Conservation (phyloP, 2,113 vertebrate species). For the Cinclus mexicanus region DNA sequence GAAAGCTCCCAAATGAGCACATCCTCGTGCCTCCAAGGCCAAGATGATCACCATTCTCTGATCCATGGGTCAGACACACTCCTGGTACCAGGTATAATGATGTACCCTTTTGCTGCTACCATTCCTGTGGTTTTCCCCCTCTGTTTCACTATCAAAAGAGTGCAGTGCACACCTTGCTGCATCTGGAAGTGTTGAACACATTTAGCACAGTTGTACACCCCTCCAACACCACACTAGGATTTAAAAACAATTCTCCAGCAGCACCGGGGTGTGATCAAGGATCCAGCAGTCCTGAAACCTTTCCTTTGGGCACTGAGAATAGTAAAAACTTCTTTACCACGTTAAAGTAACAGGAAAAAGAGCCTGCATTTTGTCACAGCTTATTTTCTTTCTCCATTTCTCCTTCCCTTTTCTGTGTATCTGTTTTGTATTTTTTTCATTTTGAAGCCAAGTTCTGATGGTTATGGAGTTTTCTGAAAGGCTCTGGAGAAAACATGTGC, state of each 20-base stretch:
- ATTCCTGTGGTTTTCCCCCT: neutral
- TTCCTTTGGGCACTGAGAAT: slow-evolving; percentile 16
- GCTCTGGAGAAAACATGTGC: neutral
- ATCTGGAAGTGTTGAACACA: neutral
- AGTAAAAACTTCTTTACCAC: neutral
- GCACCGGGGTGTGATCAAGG: slow-evolving; percentile 76
- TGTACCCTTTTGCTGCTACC: neutral
- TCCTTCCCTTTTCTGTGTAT: neutral
- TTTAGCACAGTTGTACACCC: accelerated
- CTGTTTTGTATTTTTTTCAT: neutral
- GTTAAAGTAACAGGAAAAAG: neutral
- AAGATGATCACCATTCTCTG: slow-evolving; percentile 83
- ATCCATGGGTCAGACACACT: slow-evolving; percentile 81
- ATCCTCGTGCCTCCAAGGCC: slow-evolving; percentile 80
- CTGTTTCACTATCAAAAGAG: neutral
- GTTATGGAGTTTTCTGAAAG: neutral
- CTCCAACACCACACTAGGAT: neutral
- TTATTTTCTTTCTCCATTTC: neutral
- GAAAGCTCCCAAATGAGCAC: slow-evolving; percentile 78
- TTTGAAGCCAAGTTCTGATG: neutral
- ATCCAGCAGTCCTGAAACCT: slow-evolving; percentile 71
- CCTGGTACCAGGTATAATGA: slow-evolving; percentile 81
- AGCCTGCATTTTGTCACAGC: neutral
- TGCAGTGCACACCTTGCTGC: neutral
- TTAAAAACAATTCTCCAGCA: neutral